phyloP scores from a whole-genome alignment of 2,113 vertebrate species.

The Probosciger aterrimus region DNA sequence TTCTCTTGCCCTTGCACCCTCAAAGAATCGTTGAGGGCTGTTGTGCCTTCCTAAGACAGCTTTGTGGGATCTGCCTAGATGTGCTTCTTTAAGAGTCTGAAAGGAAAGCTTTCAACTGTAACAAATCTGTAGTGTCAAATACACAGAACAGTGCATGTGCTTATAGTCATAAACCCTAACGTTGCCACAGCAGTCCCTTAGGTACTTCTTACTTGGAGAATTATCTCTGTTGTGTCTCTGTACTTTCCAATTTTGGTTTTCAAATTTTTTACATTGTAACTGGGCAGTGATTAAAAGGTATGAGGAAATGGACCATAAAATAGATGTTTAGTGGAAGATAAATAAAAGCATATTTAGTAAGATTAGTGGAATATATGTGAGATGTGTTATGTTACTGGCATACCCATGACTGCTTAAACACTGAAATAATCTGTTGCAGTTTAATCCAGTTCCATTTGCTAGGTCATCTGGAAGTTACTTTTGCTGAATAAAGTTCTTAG shows the following conservation, averaged over 20 bases:
- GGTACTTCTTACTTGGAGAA: background rate
- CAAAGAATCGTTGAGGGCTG: background rate
- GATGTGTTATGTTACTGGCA: background rate
- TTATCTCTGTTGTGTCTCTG: background rate
- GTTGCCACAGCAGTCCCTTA: background rate
- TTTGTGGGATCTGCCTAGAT: background rate
- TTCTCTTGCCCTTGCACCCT: background rate
- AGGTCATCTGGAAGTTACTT: slow-evolving; percentile 29
- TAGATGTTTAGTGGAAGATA: background rate
- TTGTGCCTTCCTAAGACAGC: background rate
- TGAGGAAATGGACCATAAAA: slow-evolving; percentile 7
- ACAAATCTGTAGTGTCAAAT: background rate
- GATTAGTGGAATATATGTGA: background rate
- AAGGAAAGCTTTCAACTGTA: background rate
- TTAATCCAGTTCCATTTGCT: slow-evolving; percentile 35
- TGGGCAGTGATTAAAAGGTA: background rate
- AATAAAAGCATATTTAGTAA: background rate
- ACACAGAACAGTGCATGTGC: background rate
- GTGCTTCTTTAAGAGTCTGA: background rate
- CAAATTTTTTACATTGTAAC: background rate
- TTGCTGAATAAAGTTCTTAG: background rate
- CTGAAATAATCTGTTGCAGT: background rate
- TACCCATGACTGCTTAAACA: background rate
- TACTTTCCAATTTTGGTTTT: background rate
- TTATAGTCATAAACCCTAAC: background rate